A percentile compares a stretch with the other conserved stretches of the same genome.
Conservation (phyloP, 2,113 vertebrate genomes). For the Cavia porcellus region DNA sequence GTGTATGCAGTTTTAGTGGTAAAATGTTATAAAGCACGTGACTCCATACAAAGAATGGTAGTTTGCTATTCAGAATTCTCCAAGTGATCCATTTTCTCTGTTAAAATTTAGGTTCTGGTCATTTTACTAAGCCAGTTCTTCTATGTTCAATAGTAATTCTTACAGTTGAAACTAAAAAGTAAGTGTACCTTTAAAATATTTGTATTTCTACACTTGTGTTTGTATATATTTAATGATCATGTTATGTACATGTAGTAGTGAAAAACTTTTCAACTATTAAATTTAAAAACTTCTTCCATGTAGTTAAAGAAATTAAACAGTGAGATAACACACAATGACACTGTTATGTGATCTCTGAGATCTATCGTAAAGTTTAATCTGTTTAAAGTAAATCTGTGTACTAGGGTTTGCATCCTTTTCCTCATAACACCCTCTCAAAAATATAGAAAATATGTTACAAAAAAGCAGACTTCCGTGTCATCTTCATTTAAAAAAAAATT, state of each 20-base stretch:
- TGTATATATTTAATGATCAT: conserved; percentile 73
- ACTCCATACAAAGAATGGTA: conserved; percentile 80
- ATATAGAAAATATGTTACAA: conserved; percentile 82
- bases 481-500: conserved; percentile 88
- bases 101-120: conserved; percentile 80
- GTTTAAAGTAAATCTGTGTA: conserved; percentile 84
- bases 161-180: conserved; percentile 71
- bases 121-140: conserved; percentile 79
- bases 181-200: conserved; percentile 78
- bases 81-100: conserved; percentile 83
- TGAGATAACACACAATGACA: conserved; percentile 77
- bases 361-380: conserved; percentile 85
- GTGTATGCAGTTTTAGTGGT: conserved; percentile 81
- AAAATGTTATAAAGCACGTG: conserved; percentile 80
- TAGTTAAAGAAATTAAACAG: conserved; percentile 79
- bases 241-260: conserved; percentile 64
- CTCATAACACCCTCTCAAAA: conserved; percentile 66
- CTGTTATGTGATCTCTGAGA: conserved; percentile 85
- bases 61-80: conserved; percentile 81
- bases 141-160: conserved; percentile 73
- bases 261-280: conserved; percentile 64
- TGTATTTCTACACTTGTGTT: conserved; percentile 79
- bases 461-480: conserved; percentile 89
- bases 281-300: conserved; percentile 72
- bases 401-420: conserved; percentile 84